Evolutionary conservation across 2,113 vertebrate species (phyloP), one percentile per base, ranked within the genome.

Genomic region (Osmerus mordax): DNA sequence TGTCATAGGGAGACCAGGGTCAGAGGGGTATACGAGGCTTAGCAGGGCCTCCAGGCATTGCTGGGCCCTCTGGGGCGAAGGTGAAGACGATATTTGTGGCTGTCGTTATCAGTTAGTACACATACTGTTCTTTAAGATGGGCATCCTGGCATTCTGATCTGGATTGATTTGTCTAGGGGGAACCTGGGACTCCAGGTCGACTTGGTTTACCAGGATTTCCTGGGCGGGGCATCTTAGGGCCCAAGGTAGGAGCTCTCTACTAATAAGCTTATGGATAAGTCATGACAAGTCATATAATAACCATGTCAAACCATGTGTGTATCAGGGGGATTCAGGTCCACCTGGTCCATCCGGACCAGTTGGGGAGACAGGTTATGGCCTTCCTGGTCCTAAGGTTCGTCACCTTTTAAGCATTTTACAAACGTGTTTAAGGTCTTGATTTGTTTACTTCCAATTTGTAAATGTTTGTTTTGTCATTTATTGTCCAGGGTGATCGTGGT

Each of bases 381-480:
- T 95, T 87, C 93, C 94, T 81, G 95, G 95, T 66, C 91, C 95
- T 77, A 97, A 96, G 94, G 95, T 97, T 88, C 75, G 5, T 28
- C 16, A 9, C 23, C 23, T 14, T 11, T 5, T 14, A 56, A 56
- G 14, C 15, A 56, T 56, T 15, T 14, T 29, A 62, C 25, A 15
- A 32, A 16, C 18, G 25, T 16, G 36, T 41, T 23, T 3, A 70
- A 25, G 19, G n/a, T 60, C 1, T 58, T 16, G 4, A 5, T 16
- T 1, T 74, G 1, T 68, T 51, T n/a, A 65, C 18, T 25, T 51
- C 15, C n/a, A 28, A 47, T 25, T 13, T 25, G 32, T 41, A 4
- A 71, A 52, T 18, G 60, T 9, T 32, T 51, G 8, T 47, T 59
- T 68, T 15, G 32, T 64, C 2, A 2, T 65, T 7, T 21, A 71